phyloP scores from a whole-genome alignment of 1,140 invertebrate genomes.

The Cyclargus thomasi region DNA sequence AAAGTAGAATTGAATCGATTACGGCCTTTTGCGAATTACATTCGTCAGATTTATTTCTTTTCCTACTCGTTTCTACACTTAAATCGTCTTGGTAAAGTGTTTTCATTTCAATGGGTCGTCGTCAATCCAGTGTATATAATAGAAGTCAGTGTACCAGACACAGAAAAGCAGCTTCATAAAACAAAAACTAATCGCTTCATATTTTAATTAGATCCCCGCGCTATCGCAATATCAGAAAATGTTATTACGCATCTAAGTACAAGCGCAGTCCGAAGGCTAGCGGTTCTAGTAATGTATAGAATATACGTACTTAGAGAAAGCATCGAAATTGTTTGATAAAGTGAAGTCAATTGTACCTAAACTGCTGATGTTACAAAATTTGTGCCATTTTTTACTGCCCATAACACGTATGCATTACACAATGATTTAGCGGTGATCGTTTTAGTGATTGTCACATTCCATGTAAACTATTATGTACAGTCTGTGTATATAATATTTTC shows the following conservation, averaged over 20 bases:
- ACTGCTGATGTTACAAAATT: constrained; percentile 39
- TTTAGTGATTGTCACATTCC: constrained; percentile 38
- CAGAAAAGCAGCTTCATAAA: neutral
- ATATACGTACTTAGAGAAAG: neutral
- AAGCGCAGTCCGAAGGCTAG: constrained; percentile 5
- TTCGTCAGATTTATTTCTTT: too few relatives aligned
- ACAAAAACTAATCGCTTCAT: neutral
- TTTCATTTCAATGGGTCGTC: too few relatives aligned
- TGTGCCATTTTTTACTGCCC: constrained; percentile 39
- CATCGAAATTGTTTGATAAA: neutral
- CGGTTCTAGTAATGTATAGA: constrained; percentile 12
- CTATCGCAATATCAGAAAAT: neutral
- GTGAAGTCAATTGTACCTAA: constrained; percentile 4
- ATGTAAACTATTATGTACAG: constrained; percentile 22
- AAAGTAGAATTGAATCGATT: too few relatives aligned
- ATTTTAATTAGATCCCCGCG: neutral
- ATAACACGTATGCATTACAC: constrained; percentile 10
- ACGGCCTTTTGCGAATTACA: too few relatives aligned
- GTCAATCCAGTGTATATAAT: too few relatives aligned
- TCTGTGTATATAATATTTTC: constrained; percentile 22
- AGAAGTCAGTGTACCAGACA: too few relatives aligned
- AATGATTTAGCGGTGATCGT: constrained; percentile 14
- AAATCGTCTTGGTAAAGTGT: too few relatives aligned
- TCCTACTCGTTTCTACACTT: too few relatives aligned
- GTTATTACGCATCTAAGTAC: constrained; percentile 7